Conservation (phyloP, 1,140 invertebrate species). For the Cotesia vestalis region DNA sequence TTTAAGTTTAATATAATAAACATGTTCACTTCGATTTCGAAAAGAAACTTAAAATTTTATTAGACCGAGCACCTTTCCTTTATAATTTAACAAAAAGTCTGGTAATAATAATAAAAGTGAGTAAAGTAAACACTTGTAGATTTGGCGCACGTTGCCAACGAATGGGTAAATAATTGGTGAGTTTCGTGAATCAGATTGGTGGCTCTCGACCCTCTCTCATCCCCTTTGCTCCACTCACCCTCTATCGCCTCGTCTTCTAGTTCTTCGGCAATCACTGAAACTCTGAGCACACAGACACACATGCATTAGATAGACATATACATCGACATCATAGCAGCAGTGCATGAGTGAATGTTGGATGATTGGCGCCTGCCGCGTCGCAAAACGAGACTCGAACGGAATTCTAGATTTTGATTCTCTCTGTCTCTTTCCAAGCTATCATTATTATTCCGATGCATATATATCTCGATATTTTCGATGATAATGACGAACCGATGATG, state of each 20-base stretch:
- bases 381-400: constrained; percentile 52
- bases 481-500: constrained; percentile 18
- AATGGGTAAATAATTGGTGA: constrained; percentile 65
- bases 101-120: neutral
- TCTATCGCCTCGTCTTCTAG: constrained; percentile 23
- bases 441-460: constrained; percentile 60
- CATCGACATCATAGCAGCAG: neutral
- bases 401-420: constrained; percentile 54
- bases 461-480: constrained; percentile 41
- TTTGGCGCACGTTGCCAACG: constrained; percentile 63
- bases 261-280: neutral
- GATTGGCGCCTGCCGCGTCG: constrained; percentile 60
- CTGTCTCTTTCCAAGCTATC: constrained; percentile 31
- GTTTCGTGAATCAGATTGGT: constrained; percentile 56
- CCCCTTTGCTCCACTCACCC: constrained; percentile 35
- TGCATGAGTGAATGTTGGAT: constrained; percentile 61
- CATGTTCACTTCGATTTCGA: no score
- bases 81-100: neutral
- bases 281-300: constrained; percentile 1
- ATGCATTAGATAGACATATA: neutral
- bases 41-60: neutral
- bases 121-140: constrained; percentile 64
- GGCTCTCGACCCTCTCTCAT: constrained; percentile 37
- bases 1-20: no score
- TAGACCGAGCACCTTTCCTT: neutral